Conservation (phyloP, 2,888 invertebrate species). For the Laothoe populi region DNA sequence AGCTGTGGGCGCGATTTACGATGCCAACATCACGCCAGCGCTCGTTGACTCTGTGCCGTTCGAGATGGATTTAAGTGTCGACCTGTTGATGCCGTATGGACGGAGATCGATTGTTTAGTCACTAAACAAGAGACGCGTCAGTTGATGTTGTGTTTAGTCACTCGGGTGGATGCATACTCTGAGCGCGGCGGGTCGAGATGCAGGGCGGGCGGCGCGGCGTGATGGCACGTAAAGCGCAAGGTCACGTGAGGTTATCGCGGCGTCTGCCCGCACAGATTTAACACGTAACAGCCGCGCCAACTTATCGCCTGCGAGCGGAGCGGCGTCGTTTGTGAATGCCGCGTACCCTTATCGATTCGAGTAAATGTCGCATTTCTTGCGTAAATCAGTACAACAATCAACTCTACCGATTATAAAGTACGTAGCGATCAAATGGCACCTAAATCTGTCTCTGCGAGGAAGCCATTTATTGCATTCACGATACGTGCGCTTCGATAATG, state of each 20-base stretch:
- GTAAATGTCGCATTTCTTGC: slow-evolving; percentile 39
- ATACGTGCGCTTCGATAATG: slow-evolving; percentile 78
- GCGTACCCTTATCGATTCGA: slow-evolving; percentile 21
- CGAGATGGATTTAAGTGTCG: slow-evolving; percentile 56
- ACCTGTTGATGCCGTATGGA: slow-evolving; percentile 44
- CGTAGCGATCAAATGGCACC: slow-evolving; percentile 52
- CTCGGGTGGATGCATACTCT: slow-evolving; percentile 30
- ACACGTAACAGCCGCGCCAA: slow-evolving; percentile 47
- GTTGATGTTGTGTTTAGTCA: slow-evolving; percentile 29
- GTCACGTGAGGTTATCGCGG: slow-evolving; percentile 69
- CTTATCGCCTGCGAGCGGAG: slow-evolving; percentile 45
- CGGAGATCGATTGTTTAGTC: slow-evolving; percentile 40
- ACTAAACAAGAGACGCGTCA: slow-evolving; percentile 37
- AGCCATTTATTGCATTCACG: slow-evolving; percentile 70
- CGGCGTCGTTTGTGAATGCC: slow-evolving; percentile 25
- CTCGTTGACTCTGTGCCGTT: slow-evolving; percentile 51
- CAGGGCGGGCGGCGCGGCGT: slow-evolving; percentile 46
- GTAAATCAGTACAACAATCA: slow-evolving; percentile 52
- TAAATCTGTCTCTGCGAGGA: slow-evolving; percentile 59
- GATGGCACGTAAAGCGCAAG: slow-evolving; percentile 61
- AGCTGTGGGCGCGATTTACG: slow-evolving; percentile 80
- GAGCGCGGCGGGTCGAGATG: slow-evolving; percentile 26
- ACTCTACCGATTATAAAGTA: slow-evolving; percentile 46
- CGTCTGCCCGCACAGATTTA: slow-evolving; percentile 62
- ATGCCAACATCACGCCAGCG: slow-evolving; percentile 53